phyloP scores from a whole-genome alignment of 2,888 invertebrate genomes.

The Andrena camellia region DNA sequence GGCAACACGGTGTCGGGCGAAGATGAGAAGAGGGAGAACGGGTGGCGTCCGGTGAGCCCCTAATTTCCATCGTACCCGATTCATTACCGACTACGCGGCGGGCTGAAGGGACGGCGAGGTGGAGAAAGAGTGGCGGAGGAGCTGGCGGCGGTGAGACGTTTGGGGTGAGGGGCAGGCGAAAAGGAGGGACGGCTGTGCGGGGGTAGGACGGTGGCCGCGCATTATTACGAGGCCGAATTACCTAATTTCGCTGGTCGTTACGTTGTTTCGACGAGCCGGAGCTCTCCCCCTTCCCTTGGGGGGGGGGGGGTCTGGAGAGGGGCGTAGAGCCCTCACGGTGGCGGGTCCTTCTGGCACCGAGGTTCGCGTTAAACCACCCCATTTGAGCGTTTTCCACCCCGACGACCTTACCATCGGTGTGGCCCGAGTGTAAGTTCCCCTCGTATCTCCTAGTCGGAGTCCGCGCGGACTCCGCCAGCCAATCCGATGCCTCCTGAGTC shows the following conservation, averaged over 20 bases:
- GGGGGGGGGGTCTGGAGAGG: slow-evolving; percentile 58
- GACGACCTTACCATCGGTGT: slow-evolving; percentile 82
- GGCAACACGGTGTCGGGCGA: slow-evolving; percentile 56
- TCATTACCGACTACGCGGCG: slow-evolving; percentile 80
- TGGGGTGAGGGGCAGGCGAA: background rate
- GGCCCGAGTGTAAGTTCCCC: slow-evolving; percentile 64
- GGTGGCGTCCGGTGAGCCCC: slow-evolving; percentile 77
- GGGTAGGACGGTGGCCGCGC: slow-evolving; percentile 75
- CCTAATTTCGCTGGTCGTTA: slow-evolving; percentile 85
- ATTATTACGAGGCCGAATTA: slow-evolving; percentile 85
- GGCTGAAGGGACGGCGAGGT: slow-evolving; percentile 55
- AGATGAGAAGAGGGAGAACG: slow-evolving; percentile 56
- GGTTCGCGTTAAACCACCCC: slow-evolving; percentile 85
- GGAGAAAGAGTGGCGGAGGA: slow-evolving; percentile 49
- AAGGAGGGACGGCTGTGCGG: slow-evolving; percentile 16
- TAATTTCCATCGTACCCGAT: slow-evolving; percentile 82
- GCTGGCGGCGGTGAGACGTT: slow-evolving; percentile 28
- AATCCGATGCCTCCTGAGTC: slow-evolving; percentile 59
- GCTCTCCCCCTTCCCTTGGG: slow-evolving; percentile 53
- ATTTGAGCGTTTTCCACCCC: slow-evolving; percentile 85
- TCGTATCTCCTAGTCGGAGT: slow-evolving; percentile 56
- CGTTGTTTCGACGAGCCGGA: slow-evolving; percentile 81
- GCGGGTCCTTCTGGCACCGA: slow-evolving; percentile 84
- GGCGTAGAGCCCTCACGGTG: slow-evolving; percentile 73
- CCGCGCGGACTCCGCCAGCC: slow-evolving; percentile 73